These are phyloP conservation scores for Cyrtorhinus lividipennis DNA, from an alignment of 1,140 invertebrate genomes.

Conservation along the genomic window DNA sequence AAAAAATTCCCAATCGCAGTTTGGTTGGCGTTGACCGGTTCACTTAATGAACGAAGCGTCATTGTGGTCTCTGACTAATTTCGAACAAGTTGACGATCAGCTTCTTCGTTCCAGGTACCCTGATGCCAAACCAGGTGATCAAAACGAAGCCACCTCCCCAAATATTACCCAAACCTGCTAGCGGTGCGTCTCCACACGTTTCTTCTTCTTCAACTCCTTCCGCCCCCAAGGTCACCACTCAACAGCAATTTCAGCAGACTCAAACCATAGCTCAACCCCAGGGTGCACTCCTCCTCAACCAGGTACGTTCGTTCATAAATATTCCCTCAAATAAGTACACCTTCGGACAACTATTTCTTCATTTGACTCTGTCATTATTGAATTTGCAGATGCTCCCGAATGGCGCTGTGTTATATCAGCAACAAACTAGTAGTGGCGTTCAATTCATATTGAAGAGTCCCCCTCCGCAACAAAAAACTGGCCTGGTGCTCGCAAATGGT, in stretches of 20 bases:
- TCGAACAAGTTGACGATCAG: no score
- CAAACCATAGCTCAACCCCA: conserved; percentile 21
- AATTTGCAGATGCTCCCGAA: conserved; percentile 24
- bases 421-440: conserved; percentile 29
- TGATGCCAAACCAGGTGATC: conserved; percentile 14
- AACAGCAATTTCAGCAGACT: conserved; percentile 10
- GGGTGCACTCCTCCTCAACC: conserved; percentile 26
- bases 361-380: no score
- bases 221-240: conserved; percentile 4
- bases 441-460: conserved; percentile 31
- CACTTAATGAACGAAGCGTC: no score
- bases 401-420: conserved; percentile 30
- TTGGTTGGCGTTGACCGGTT: no score
- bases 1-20: background rate
- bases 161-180: conserved; percentile 29
- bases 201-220: conserved; percentile 15
- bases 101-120: background rate
- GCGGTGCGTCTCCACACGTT: conserved; percentile 18
- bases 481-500: conserved; percentile 22
- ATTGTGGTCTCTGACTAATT: no score
- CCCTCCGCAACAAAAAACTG: conserved; percentile 21
- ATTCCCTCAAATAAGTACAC: no score
- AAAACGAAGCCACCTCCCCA: conserved; percentile 30
- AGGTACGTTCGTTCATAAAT: conserved; percentile 20
- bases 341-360: no score